A percentile compares a stretch with the other conserved stretches of the same genome.
Conservation (phyloP, 2,888 invertebrate genomes). For the Hydraecia micacea region DNA sequence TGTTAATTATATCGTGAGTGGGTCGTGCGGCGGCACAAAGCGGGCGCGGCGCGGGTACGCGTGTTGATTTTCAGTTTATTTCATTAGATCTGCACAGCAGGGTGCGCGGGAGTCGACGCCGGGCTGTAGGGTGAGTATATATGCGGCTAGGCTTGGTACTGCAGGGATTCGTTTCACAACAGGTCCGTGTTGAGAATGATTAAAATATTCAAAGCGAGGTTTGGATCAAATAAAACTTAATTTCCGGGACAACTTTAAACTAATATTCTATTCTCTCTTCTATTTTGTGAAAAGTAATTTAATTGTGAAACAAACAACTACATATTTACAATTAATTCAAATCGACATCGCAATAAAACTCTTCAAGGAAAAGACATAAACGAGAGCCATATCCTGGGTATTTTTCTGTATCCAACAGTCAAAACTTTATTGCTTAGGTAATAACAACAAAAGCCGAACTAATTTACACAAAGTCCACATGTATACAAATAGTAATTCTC, state of each 20-base stretch:
- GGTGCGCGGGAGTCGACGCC: conserved; percentile 80
- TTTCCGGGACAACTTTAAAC: neutral
- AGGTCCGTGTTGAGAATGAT: neutral
- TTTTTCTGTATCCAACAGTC: neutral
- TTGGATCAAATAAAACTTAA: neutral
- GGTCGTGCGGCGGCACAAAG: conserved; percentile 74
- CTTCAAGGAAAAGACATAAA: conserved; percentile 16
- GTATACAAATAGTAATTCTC: conserved; percentile 58
- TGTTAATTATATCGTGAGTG: conserved; percentile 87
- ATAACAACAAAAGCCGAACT: neutral
- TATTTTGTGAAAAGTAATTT: neutral
- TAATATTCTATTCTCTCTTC: neutral
- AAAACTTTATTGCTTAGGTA: neutral
- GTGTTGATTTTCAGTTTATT: conserved; percentile 91
- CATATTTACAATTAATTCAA: neutral
- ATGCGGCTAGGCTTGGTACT: conserved; percentile 24
- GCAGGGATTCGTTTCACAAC: neutral
- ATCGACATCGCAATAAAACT: neutral
- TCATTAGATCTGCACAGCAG: conserved; percentile 89
- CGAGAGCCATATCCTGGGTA: neutral
- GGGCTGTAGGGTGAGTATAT: conserved; percentile 73
- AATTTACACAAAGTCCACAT: conserved; percentile 1
- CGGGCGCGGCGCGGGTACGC: conserved; percentile 72
- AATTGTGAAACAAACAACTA: neutral
- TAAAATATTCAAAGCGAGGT: neutral